phyloP scores from a whole-genome alignment of 2,888 invertebrate genomes.

The Eupithecia pulchellata region DNA sequence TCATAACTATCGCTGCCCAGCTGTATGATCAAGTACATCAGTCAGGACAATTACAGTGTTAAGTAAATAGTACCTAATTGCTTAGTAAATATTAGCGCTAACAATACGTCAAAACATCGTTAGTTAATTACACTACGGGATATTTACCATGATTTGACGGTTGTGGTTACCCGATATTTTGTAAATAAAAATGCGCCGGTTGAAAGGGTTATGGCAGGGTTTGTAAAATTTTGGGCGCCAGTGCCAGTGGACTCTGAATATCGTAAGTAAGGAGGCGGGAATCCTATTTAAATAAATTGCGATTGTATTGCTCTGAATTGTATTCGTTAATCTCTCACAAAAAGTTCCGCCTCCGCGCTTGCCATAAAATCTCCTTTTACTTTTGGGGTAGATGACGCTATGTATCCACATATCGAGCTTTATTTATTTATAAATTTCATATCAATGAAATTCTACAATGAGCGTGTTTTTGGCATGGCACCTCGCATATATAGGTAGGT shows the following conservation, averaged over 20 bases:
- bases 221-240: neutral
- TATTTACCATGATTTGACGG: slow-evolving; percentile 2
- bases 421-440: neutral
- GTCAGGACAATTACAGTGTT: no score
- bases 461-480: no score
- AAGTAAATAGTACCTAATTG: neutral
- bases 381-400: neutral
- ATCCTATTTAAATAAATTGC: neutral
- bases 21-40: no score
- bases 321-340: neutral
- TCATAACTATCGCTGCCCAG: no score
- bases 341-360: neutral
- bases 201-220: neutral
- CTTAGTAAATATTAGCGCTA: neutral
- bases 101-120: neutral
- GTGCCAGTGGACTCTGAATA: no score
- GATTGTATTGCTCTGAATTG: neutral
- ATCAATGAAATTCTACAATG: no score
- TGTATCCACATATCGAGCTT: neutral
- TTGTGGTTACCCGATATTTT: neutral
- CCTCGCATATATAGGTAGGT: no score
- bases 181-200: slow-evolving; percentile 20
- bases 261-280: no score
- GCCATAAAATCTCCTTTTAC: neutral
- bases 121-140: neutral